Percentiles rank a stretch among this genome's conserved stretches.
Conservation (phyloP, 2,113 vertebrate species). For the Phaethon lepturus region DNA sequence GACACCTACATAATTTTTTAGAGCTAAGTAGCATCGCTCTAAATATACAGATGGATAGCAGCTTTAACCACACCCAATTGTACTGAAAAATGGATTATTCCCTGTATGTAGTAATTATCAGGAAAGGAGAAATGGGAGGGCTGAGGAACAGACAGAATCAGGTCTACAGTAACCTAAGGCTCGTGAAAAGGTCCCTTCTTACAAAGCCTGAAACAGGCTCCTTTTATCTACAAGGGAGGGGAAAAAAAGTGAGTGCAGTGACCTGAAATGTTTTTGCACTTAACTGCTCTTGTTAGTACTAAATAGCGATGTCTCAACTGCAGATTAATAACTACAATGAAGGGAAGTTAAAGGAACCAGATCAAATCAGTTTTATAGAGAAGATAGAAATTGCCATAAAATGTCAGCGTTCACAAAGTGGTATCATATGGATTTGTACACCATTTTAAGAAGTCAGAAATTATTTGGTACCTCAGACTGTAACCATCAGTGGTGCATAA, state of each 20-base stretch:
- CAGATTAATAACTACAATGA: neutral
- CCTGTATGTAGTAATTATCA: neutral
- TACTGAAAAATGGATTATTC: neutral
- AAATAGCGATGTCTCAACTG: accelerated
- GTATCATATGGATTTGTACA: neutral
- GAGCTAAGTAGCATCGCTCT: neutral
- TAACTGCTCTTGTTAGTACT: neutral
- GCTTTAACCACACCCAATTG: neutral
- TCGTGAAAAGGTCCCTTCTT: neutral
- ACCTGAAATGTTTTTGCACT: neutral
- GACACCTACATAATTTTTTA: neutral
- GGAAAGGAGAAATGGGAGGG: neutral
- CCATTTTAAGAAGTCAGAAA: neutral
- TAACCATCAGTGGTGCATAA: neutral
- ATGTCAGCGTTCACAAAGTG: neutral
- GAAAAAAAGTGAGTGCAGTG: neutral
- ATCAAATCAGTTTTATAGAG: neutral
- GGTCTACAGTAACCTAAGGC: neutral
- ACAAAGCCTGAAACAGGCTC: neutral
- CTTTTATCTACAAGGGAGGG: neutral
- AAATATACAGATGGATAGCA: neutral
- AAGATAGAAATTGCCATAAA: neutral
- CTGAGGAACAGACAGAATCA: neutral
- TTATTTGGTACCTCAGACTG: neutral
- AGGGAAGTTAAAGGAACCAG: accelerated